Percentiles rank a stretch among this genome's conserved stretches.
Evolutionary conservation across 2,797 vertebrate genomes (phyloP).

Genomic region (Molossus alvarezi): DNA sequence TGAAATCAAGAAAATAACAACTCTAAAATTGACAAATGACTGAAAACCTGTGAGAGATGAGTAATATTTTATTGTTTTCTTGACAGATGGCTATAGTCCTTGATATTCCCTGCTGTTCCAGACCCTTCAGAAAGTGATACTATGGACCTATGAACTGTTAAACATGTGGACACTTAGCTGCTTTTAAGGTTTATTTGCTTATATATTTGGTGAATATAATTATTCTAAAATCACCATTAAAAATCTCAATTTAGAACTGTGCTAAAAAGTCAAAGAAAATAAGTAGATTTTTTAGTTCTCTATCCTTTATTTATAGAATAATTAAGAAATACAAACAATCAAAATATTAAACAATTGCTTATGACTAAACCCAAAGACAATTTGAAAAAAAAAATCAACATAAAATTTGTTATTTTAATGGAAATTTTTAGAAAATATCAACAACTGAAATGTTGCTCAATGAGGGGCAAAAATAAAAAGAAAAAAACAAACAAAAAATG

Average conservation of each 20-base stretch:
- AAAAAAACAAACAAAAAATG: neutral
- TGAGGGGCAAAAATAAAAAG: neutral
- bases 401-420: neutral
- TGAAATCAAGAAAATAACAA: neutral
- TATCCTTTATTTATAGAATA: neutral
- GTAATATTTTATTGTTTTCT: neutral
- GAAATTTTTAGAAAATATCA: neutral
- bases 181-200: neutral
- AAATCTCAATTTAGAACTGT: neutral
- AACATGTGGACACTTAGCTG: rapidly evolving
- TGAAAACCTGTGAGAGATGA: neutral
- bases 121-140: neutral
- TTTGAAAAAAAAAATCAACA: neutral
- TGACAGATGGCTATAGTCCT: neutral
- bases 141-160: neutral
- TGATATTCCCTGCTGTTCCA: neutral
- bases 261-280: neutral
- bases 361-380: neutral
- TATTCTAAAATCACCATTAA: neutral
- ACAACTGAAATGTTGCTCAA: neutral
- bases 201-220: neutral
- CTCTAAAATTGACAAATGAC: neutral
- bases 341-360: neutral
- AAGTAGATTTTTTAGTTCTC: neutral
- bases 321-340: neutral